Evolutionary conservation across 2,888 invertebrate species (phyloP).

Genomic region (Myathropa florea): DNA sequence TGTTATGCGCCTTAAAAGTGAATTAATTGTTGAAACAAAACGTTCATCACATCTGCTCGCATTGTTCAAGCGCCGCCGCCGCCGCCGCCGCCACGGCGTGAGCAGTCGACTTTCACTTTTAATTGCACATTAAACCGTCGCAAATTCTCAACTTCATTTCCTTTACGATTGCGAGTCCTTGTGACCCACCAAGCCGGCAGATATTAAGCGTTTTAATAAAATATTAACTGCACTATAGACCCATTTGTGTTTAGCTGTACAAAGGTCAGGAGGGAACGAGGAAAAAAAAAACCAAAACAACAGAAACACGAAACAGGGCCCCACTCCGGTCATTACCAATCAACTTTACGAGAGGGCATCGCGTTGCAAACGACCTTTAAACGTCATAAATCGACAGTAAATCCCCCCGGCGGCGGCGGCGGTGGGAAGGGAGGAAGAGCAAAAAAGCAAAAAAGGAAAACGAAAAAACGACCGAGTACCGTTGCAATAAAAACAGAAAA

Average conservation of each 20-base stretch:
- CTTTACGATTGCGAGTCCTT: conserved; percentile 11
- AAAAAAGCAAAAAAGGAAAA: background rate
- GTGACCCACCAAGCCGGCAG: conserved; percentile 9
- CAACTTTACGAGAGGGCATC: conserved; percentile 47
- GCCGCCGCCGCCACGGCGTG: background rate
- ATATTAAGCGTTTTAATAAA: conserved; percentile 39
- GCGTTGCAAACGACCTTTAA: conserved; percentile 40
- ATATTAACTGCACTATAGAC: conserved; percentile 23
- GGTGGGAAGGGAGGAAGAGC: background rate
- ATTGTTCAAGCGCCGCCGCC: background rate
- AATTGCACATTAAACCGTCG: background rate
- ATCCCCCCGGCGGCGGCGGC: background rate
- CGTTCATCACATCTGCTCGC: background rate
- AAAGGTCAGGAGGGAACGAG: background rate
- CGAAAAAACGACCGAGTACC: background rate
- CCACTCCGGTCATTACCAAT: conserved; percentile 20
- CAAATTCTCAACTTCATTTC: conserved; percentile 1
- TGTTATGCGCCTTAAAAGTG: background rate
- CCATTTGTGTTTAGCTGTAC: background rate
- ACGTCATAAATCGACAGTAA: conserved; percentile 53
- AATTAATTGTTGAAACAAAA: background rate
- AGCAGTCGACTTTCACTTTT: conserved; percentile 3
- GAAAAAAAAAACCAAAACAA: background rate
- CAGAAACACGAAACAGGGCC: background rate
- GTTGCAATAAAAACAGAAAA: conserved; percentile 34